Base-by-base conservation (phyloP, 2,113 vertebrate genomes). In the Plotosus lineatus region DNA sequence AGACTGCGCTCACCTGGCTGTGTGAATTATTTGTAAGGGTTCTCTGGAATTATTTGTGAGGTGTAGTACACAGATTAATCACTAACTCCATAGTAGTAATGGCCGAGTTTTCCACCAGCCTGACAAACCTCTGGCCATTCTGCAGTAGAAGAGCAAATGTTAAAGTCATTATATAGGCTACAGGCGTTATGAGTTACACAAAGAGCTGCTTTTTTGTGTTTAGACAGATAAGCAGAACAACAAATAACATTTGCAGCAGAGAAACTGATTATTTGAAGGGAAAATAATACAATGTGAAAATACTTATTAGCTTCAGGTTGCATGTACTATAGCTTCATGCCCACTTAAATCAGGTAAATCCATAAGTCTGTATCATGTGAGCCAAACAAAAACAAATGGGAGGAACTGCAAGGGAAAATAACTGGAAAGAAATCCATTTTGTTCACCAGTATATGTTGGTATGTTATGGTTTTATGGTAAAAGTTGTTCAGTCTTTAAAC, bases 41-140 rank as follows among this genome's bases (percentile, higher is more conserved):
- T n/a, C 75, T 33, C 2, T 17, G 14, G n/a, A 10, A 2, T 48
- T 10, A 31, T 33, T 31, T 60, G n/a, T 33, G 15, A 40, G 21
- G 38, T 77, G 42, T 56, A 46, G n/a, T n/a, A n/a, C n/a, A 40
- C 38, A 40, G 38, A 36, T 71, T 58, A 79, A 72, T 71, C 36
- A 79, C 26, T 79, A 71, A 79, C 51, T 23, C 14, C 12, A 6
- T n/a, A 31, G n/a, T n/a, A n/a, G n/a, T n/a, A n/a, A n/a, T n/a
- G n/a, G n/a, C 31, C 17, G 14, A 19, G 48, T 6, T 58, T 23
- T 3, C 5, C 8, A 60, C 2, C n/a, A 76, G n/a, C 55, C n/a
- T 40, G 46, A n/a, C 4, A 76, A 28, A 46, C 42, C 53, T 76
- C 38, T 21, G 14, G 14, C n/a, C 8, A 6, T 12, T 21, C 33